phyloP scores from a whole-genome alignment of 1,140 invertebrate genomes.

The Philaenus spumarius region DNA sequence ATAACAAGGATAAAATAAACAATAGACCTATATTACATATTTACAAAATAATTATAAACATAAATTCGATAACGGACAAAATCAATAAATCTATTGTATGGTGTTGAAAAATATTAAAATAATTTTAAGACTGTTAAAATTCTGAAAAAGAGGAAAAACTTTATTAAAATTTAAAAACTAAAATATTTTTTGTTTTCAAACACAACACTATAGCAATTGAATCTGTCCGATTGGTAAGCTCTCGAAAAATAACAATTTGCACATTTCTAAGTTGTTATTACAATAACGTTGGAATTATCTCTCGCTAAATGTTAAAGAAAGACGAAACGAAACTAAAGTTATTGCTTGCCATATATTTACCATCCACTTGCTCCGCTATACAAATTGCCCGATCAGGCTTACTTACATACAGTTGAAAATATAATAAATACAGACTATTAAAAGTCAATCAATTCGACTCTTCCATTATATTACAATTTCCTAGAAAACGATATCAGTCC shows the following conservation, averaged over 20 bases:
- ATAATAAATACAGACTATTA: too few relatives aligned
- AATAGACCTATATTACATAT: too few relatives aligned
- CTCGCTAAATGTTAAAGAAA: not conserved
- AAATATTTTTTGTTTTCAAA: not conserved
- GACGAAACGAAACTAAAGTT: not conserved
- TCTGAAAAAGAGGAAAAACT: not conserved
- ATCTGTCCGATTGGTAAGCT: not conserved
- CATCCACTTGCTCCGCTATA: not conserved
- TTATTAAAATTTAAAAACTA: not conserved
- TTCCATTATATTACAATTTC: too few relatives aligned
- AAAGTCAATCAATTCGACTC: too few relatives aligned
- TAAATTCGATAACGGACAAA: too few relatives aligned
- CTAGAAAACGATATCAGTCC: too few relatives aligned
- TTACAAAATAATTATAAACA: too few relatives aligned
- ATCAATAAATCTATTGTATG: too few relatives aligned
- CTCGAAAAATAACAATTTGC: not conserved
- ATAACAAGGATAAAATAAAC: too few relatives aligned
- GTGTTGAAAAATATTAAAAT: too few relatives aligned
- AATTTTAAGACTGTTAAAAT: not conserved
- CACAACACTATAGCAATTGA: too few relatives aligned
- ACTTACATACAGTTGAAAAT: not conserved
- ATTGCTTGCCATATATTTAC: slow-evolving; percentile 7
- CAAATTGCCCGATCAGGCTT: not conserved
- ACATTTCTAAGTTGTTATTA: not conserved
- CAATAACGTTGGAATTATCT: not conserved